Evolutionary conservation across 2,113 vertebrate species (phyloP), one percentile per base, ranked within the genome.

Genomic region (Apteryx mantelli): DNA sequence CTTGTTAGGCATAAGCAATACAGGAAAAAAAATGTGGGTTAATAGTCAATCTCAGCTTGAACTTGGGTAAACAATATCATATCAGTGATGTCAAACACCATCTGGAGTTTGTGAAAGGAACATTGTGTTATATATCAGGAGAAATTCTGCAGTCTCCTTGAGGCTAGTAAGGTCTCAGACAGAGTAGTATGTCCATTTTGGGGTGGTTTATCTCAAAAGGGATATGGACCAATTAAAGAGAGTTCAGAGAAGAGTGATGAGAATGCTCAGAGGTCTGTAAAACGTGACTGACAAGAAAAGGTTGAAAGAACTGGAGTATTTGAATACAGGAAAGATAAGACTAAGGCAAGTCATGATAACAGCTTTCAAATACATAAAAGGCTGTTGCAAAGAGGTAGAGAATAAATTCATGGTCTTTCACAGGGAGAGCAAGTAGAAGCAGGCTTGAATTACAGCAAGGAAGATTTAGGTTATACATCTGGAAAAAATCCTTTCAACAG

Each of bases 11-110:
- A 30, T 94, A 63, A 93, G 44, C 44, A 58, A 15, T 80, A 48
- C 9, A 89, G 79, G 86, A 88, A 71, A 38, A 38, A 38, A 82
- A 61, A 24, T 73, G 58, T 76, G 53, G 6, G 2, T 66, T 94
- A 94, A 53, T 65, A 91, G 88, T 91, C 53, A 88, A 82, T 89
- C 77, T 96, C 48, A 70, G n/a, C 69, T 86, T 92, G 58, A 89
- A 94, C 53, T 76, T 91, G 63, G 46, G 58, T 96, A 96, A 96
- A 95, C 82, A 93, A 25, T 18, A 3, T 80, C 70, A 88, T 86
- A 79, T 93, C 91, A 91, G 3, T 65, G 70, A 70, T 82, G 70
- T 87, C 71, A 96, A 63, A 93, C 22, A 66, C 85, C 85, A 89
- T 94, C 82, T 95, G 85, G 78, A 87, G 10, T 36, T 16, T 69